phyloP scores from a whole-genome alignment of 30 jellyfish, hydroid and myxozoan genomes.

The Morbakka virulenta region DNA sequence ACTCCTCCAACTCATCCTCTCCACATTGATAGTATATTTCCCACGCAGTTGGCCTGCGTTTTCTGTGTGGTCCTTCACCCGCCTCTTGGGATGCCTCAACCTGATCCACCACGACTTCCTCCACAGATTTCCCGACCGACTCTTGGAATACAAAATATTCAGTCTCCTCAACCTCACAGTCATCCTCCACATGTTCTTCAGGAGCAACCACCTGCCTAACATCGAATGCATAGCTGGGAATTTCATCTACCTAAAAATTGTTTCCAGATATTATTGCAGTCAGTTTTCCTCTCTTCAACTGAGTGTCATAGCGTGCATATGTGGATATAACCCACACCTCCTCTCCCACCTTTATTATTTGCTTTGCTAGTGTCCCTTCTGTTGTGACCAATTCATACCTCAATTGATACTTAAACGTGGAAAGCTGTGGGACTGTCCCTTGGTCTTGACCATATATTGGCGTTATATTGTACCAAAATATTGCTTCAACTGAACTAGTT shows the following conservation, averaged over 20 bases:
- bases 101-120: no score
- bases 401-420: neutral
- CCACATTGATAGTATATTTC: neutral
- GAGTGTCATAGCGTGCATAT: neutral
- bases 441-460: constrained; percentile 9
- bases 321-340: constrained; percentile 7
- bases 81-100: no score
- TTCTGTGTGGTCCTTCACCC: constrained; percentile 16
- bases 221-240: neutral
- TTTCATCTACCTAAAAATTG: constrained; percentile 7
- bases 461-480: no score
- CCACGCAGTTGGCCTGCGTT: neutral
- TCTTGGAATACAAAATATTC: no score
- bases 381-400: constrained; percentile 8
- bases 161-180: neutral
- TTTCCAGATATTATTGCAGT: neutral
- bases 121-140: no score
- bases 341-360: neutral
- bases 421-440: constrained; percentile 6
- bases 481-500: neutral
- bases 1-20: neutral
- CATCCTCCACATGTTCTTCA: neutral
- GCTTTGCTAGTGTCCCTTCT: neutral
- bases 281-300: neutral
- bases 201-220: constrained; percentile 2